Evolutionary conservation across 2,113 vertebrate genomes (phyloP), one percentile per base, ranked within the genome.

Genomic region (Xiphophorus hellerii): DNA sequence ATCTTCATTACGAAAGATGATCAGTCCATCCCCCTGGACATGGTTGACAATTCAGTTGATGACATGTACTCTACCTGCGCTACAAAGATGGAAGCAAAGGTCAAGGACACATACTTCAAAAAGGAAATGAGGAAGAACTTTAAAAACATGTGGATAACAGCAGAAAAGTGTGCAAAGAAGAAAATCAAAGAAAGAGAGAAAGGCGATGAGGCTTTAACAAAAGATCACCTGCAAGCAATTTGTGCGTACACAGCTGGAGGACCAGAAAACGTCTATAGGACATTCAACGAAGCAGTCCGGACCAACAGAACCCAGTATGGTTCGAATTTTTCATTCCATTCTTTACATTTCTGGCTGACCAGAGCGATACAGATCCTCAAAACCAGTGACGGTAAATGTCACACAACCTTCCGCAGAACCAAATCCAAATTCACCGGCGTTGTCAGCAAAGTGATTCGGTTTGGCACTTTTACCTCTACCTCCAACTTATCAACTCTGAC

Each of bases 281-380:
- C 0, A 17, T 85, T 85, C 39, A 88, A 83, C 30, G 0, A 1
- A 35, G 62, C 30, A 17, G 58, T 83, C 3, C 66, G 12, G 4
- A 78, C 20, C 3, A 13, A 2, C 0, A 35, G 28, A 11, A 7
- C 0, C 0, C 1, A 0, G 2, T 81, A 86, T 39, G 5, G 11
- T 12, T 71, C 62, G 0, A 13, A 62, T 1, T 84, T 88, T 22
- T 3, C 0, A 1, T 84, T 39, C 27, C 78, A 86, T 39, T 64
- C 37, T 12, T 29, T 86, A 62, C 84, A 84, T 66, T 88, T 77
- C 64, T 82, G 72, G 75, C 64, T 86, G 28, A 82, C 75, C 37
- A 62, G 73, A 0, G 81, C 81, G 1, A 0, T 86, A 13, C 44
- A 86, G 61, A 69, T 79, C 33, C 78, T 88, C 13, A 58, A 12